Percentiles rank a stretch among this genome's conserved stretches.
phyloP scores from a whole-genome alignment of 2,797 vertebrate genomes.

The Manis javanica region DNA sequence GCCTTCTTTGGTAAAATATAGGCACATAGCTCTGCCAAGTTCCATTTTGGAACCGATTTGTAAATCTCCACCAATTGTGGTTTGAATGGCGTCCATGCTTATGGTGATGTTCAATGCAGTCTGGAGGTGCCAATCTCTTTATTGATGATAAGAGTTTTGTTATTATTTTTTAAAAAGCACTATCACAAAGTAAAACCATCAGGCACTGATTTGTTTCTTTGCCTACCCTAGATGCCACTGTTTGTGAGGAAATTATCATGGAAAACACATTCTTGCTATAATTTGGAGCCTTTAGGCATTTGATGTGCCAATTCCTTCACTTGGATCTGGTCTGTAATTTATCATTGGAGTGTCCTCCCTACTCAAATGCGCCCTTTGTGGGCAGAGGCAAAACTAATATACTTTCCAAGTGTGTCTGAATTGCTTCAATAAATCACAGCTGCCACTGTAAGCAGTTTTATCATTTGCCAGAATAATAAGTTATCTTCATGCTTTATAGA shows the following conservation, averaged over 20 bases:
- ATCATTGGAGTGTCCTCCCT: conserved; percentile 82
- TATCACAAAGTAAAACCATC: conserved; percentile 31
- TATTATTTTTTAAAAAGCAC: not conserved
- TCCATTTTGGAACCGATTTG: conserved; percentile 52
- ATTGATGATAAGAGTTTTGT: conserved; percentile 16
- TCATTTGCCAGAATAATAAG: conserved; percentile 86
- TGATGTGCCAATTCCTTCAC: conserved; percentile 85
- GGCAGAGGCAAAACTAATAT: conserved; percentile 87
- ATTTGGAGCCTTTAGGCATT: conserved; percentile 83
- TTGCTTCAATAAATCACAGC: conserved; percentile 90
- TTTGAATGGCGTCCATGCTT: not conserved
- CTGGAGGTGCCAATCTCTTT: not conserved
- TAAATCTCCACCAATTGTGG: not conserved
- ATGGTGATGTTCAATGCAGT: not conserved
- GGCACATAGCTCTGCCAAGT: not conserved
- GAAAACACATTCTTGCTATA: conserved; percentile 82
- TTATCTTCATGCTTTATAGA: conserved; percentile 83
- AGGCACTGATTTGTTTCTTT: conserved; percentile 77
- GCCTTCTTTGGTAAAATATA: conserved; percentile 1
- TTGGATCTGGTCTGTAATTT: conserved; percentile 84
- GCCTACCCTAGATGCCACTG: conserved; percentile 62
- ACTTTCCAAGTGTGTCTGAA: conserved; percentile 88
- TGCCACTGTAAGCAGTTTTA: conserved; percentile 86
- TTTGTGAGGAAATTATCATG: conserved; percentile 75
- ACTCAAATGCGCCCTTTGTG: conserved; percentile 85